Percentiles rank a stretch among this genome's conserved stretches.
Evolutionary conservation across 2,113 vertebrate genomes (phyloP).

Genomic region (Oncorhynchus gorbuscha): DNA sequence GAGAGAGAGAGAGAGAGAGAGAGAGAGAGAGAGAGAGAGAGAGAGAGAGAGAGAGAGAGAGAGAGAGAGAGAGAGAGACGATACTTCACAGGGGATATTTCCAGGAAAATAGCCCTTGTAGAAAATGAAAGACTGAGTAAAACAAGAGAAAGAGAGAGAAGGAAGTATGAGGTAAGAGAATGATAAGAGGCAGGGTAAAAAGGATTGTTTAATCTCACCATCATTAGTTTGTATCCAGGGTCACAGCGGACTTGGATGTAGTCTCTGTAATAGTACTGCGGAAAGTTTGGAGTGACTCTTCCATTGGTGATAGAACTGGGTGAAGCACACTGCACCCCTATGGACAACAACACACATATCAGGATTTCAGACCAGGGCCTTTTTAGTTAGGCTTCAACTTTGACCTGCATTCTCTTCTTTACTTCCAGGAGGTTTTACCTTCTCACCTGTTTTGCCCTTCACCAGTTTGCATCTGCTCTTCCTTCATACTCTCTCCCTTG

Average conservation of each 20-base stretch:
- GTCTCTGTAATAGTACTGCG: constrained; percentile 71
- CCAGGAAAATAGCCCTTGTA: background rate
- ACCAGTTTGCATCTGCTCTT: no score
- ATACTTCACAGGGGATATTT: background rate
- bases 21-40: no score
- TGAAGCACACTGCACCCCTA: constrained; percentile 67
- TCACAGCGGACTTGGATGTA: constrained; percentile 70
- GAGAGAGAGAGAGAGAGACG: no score
- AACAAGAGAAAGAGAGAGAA: background rate
- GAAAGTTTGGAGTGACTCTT: constrained; percentile 59
- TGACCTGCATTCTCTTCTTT: background rate
- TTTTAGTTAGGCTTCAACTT: background rate
- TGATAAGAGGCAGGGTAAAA: no score
- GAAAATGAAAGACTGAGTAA: no score
- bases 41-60: no score
- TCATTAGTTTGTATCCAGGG: constrained; percentile 73
- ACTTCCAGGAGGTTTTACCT: no score
- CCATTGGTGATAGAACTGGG: constrained; percentile 55
- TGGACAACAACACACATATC: constrained; percentile 16
- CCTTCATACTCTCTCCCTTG: no score
- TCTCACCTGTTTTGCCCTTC: no score
- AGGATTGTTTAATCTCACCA: constrained; percentile 45
- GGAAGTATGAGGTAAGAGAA: background rate
- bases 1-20: no score
- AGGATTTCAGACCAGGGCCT: background rate